These are phyloP conservation scores for Emydura subglobosa DNA, from an alignment of 2,113 vertebrate species.

Conservation along the genomic window DNA sequence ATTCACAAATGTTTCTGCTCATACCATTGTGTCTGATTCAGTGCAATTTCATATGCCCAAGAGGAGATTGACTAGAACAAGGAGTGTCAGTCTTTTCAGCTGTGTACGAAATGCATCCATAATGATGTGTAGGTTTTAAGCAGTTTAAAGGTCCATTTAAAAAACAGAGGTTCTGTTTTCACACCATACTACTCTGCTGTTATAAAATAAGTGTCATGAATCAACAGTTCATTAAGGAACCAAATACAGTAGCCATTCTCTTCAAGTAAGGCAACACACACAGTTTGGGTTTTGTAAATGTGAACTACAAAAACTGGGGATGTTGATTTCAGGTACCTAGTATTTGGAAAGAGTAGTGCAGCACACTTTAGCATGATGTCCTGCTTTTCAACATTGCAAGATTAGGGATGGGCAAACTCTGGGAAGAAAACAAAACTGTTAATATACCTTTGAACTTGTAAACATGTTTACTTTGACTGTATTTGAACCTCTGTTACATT, in stretches of 20 bases:
- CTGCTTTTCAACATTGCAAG: background rate
- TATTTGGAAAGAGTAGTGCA: background rate
- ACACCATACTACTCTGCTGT: background rate
- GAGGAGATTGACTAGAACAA: background rate
- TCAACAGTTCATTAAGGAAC: background rate
- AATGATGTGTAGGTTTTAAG: background rate
- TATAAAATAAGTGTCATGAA: background rate
- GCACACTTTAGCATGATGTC: background rate
- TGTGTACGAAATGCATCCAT: background rate
- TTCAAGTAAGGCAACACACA: background rate
- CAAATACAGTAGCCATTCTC: background rate
- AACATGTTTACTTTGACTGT: background rate
- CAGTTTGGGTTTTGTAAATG: background rate
- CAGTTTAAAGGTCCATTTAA: background rate
- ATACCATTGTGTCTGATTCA: background rate
- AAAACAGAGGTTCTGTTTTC: background rate
- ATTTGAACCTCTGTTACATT: constrained; percentile 16
- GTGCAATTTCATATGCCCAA: background rate
- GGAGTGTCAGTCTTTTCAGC: background rate
- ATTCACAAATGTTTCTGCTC: background rate
- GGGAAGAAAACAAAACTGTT: background rate
- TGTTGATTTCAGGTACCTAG: background rate
- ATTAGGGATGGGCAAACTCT: background rate
- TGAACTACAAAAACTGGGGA: background rate
- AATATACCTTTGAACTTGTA: constrained; percentile 10